phyloP scores from a whole-genome alignment of 2,113 vertebrate species.

The Entelurus aequoreus region DNA sequence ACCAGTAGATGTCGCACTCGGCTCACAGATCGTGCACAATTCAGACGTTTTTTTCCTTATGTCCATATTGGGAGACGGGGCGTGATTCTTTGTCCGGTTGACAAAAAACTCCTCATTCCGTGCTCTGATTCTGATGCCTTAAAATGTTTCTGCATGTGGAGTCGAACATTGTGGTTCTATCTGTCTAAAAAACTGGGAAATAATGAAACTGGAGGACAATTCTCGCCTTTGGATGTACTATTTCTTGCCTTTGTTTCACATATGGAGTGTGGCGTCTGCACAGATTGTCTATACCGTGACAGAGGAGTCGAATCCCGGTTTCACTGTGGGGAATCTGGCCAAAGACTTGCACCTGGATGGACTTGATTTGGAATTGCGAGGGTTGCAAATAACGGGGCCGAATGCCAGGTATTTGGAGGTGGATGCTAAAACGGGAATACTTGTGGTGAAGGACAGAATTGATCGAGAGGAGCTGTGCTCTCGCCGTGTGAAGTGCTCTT shows the following conservation, averaged over 20 bases:
- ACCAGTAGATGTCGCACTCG: constrained; percentile 43
- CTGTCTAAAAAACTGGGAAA: constrained; percentile 8
- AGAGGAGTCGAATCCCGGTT: constrained; percentile 66
- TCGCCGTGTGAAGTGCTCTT: constrained; percentile 62
- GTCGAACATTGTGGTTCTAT: not conserved
- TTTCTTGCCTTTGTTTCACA: constrained; percentile 20
- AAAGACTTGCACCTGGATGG: constrained; percentile 68
- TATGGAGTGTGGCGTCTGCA: constrained; percentile 34
- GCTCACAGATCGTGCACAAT: not conserved
- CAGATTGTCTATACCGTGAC: constrained; percentile 62
- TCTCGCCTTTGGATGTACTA: constrained; percentile 29
- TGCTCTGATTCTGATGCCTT: not conserved
- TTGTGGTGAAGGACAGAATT: constrained; percentile 74
- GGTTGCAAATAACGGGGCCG: constrained; percentile 71
- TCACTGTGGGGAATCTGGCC: constrained; percentile 65
- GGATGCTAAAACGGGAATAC: constrained; percentile 68
- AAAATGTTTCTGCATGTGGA: constrained; percentile 6
- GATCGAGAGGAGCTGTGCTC: constrained; percentile 77
- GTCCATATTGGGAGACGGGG: not conserved
- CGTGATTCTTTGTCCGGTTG: constrained; percentile 47
- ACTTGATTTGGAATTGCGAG: constrained; percentile 56
- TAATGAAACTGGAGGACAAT: constrained; percentile 25
- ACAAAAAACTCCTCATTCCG: not conserved
- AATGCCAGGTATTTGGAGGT: constrained; percentile 69
- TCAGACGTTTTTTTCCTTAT: constrained; percentile 19